A percentile compares a stretch with the other conserved stretches of the same genome.
phyloP scores from a whole-genome alignment of 2,888 invertebrate species.

The Synergus itoensis region DNA sequence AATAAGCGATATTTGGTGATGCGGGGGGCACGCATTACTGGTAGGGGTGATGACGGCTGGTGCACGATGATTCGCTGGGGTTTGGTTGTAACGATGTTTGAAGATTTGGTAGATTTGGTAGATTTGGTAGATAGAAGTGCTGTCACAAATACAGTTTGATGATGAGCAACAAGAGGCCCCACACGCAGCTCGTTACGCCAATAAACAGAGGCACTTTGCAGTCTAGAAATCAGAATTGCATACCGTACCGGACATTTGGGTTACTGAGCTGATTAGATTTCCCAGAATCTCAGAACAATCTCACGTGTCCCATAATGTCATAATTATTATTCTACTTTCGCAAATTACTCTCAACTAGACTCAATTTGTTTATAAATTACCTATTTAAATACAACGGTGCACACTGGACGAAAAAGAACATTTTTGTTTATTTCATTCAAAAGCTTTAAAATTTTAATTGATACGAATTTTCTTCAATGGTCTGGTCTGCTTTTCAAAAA shows the following conservation, averaged over 20 bases:
- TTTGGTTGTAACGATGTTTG: conserved; percentile 73
- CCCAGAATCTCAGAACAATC: conserved; percentile 49
- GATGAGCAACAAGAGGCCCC: conserved; percentile 89
- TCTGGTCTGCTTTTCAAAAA: neutral
- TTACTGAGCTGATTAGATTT: conserved; percentile 69
- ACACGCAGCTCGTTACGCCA: conserved; percentile 93
- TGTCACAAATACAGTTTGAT: conserved; percentile 85
- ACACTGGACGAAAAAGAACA: neutral
- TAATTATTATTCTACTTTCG: neutral
- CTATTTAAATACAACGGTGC: neutral
- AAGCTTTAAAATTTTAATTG: neutral
- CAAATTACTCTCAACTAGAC: neutral
- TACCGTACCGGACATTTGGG: conserved; percentile 75
- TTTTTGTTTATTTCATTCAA: neutral
- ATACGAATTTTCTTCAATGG: neutral
- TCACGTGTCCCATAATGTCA: conserved; percentile 7
- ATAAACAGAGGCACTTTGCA: conserved; percentile 87
- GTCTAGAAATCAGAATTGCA: conserved; percentile 78
- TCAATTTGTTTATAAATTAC: neutral
- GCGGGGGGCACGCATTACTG: conserved; percentile 76
- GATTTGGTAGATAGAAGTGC: conserved; percentile 74
- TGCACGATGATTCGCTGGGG: conserved; percentile 76
- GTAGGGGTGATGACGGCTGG: conserved; percentile 75
- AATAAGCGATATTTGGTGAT: conserved; percentile 76
- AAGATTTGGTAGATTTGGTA: conserved; percentile 69